Percentiles rank a stretch among this genome's conserved stretches.
Evolutionary conservation across 2,113 vertebrate species (phyloP).

Genomic region (Pterocles gutturalis): DNA sequence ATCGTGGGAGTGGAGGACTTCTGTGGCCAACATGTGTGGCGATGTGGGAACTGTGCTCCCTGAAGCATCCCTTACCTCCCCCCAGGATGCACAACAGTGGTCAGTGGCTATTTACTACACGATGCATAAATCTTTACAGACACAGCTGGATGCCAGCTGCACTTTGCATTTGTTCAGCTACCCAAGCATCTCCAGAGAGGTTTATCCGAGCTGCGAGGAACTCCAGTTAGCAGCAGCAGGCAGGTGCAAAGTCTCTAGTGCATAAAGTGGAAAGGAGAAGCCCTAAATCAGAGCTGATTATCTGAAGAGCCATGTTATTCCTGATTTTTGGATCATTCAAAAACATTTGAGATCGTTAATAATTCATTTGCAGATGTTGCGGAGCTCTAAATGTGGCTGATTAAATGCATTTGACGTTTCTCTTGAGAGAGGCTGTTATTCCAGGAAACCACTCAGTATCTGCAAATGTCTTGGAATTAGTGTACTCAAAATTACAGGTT

Average conservation of each 20-base stretch:
- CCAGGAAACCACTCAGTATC: constrained; percentile 46
- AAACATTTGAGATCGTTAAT: constrained; percentile 57
- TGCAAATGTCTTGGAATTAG: constrained; percentile 46
- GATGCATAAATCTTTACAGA: background rate
- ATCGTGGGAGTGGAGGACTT: fast-evolving
- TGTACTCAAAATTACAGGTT: background rate
- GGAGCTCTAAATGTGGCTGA: constrained; percentile 61
- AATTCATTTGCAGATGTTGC: constrained; percentile 62
- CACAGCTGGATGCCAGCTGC: constrained; percentile 17
- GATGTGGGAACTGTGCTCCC: background rate
- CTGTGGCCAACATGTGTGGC: background rate
- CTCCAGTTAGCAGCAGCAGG: background rate
- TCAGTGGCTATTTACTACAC: background rate
- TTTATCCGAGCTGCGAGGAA: background rate
- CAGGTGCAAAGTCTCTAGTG: background rate
- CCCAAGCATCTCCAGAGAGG: background rate
- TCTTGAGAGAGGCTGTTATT: constrained; percentile 56
- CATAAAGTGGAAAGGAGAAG: background rate
- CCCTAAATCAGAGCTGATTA: constrained; percentile 32
- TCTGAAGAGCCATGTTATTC: constrained; percentile 2
- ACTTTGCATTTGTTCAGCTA: background rate
- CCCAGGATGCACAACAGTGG: fast-evolving
- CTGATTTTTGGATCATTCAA: constrained; percentile 42
- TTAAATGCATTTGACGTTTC: constrained; percentile 63
- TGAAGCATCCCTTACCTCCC: background rate